Evolutionary conservation across 2,888 invertebrate genomes (phyloP), one percentile per base, ranked within the genome.

Genomic region (Sinelater perroti): DNA sequence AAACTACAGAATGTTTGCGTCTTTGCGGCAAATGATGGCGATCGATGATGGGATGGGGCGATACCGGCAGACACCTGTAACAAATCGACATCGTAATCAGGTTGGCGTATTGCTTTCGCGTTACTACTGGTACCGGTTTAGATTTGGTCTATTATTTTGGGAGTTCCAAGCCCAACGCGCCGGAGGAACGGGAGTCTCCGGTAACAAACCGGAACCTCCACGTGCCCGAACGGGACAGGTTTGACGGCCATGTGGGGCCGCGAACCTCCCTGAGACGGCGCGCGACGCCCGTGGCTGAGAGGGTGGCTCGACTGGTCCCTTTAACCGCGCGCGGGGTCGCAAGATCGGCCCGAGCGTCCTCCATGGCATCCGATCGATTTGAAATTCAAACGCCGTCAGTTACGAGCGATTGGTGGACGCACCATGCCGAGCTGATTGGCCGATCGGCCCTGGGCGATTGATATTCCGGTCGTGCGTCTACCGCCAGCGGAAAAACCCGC

Each of bases 191-290:
- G 31, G 36, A 51, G 54, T 56, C 46, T 55, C 51, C 64, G 64
- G 66, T 69, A 69, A 66, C 63, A 68, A 71, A 71, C 69, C 68
- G 69, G 70, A 69, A 70, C 69, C 62, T 65, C 66, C 73, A 72
- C 73, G 73, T 74, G 73, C 70, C 71, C 44, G 59, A 65, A 65
- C 64, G 59, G 66, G 68, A 74, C 73, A 71, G 74, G 74, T 75
- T 74, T 73, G 74, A 73, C 74, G 61, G 67, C 71, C 74, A 74
- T 75, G 71, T 74, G 75, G 66, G 57, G 60, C 57, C 52, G 60
- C 60, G 42, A 60, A 62, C 57, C 62, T 60, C 59, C 62, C 57
- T 56, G 47, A 51, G 26, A 36, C 44, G 35, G 47, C 49, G 33
- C 35, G 51, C 44, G 56, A 60, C 46, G 60, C 59, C 57, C 60